Evolutionary conservation across 1,140 invertebrate genomes (phyloP), one percentile per base, ranked within the genome.

Genomic region (Elysia chlorotica): DNA sequence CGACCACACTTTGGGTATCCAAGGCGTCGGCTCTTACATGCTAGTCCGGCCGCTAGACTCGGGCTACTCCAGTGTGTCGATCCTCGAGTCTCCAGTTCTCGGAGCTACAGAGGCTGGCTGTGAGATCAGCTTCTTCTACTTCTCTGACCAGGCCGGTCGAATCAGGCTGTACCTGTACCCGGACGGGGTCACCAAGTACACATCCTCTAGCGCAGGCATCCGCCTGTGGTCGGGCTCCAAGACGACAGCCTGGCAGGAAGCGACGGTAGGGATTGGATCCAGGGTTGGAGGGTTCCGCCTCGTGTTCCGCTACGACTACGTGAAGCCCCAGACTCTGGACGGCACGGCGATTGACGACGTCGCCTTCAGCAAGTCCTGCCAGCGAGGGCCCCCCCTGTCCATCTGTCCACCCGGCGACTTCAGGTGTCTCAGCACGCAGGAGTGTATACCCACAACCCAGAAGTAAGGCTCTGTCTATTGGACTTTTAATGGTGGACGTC

Each of bases 261-360:
- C 25, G 19, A 59, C 33, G 30, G 71, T 67, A 37, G 56, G 63
- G 2, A 73, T 73, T 30, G 71, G 71, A 4, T 57, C 54, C 30
- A 57, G 71, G 25, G 48, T 65, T 30, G 37, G 41, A 31, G 65
- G 62, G 14, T 73, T 73, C 38, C 48, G 54, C 14, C 53, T 73
- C n/a, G 37, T 66, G 28, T 73, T 73, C 54, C 19, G 59, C 30
- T 69, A 65, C 36, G 2, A 21, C 3, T 72, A 2, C 30, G 19
- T 0, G n/a, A n/a, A 17, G 19, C 63, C 54, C n/a, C 5, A 25
- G 10, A 1, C 23, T n/a, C 30, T 5, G 1, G 93, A 92, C 66
- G 93, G 93, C 76, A 92, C 92, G 53, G 93, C 92, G 0, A 89
- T 94, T 14, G 93, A 94, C 81, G 93, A 94, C 81, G 89, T 94